phyloP scores from a whole-genome alignment of 2,888 invertebrate genomes.

The Stictocephala bisonia region DNA sequence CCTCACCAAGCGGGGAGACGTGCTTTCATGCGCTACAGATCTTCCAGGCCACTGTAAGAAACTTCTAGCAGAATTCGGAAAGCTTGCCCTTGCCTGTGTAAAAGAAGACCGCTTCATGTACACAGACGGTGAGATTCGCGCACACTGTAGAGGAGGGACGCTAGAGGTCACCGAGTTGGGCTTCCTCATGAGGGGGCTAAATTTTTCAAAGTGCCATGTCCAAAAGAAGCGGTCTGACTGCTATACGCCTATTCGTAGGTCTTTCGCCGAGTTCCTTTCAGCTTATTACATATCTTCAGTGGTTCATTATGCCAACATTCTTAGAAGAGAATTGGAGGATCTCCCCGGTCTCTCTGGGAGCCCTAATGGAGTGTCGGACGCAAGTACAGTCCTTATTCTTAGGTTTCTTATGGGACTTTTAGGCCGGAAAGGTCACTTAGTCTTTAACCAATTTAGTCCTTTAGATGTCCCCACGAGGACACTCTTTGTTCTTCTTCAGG shows the following conservation, averaged over 20 bases:
- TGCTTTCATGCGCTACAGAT: slow-evolving; percentile 62
- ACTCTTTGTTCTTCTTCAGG: slow-evolving; percentile 67
- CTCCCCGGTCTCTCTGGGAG: slow-evolving; percentile 64
- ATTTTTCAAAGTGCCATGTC: slow-evolving; percentile 63
- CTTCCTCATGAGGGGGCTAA: slow-evolving; percentile 65
- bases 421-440: slow-evolving; percentile 67
- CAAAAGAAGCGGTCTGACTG: slow-evolving; percentile 65
- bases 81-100: slow-evolving; percentile 67
- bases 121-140: slow-evolving; percentile 66
- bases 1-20: slow-evolving; percentile 60
- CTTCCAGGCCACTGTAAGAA: slow-evolving; percentile 65
- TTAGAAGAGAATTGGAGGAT: slow-evolving; percentile 68
- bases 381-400: slow-evolving; percentile 64
- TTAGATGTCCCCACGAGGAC: slow-evolving; percentile 68
- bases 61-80: slow-evolving; percentile 68
- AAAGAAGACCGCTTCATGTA: slow-evolving; percentile 67
- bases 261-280: slow-evolving; percentile 68
- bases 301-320: slow-evolving; percentile 67
- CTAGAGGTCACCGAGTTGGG: slow-evolving; percentile 63
- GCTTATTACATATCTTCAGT: slow-evolving; percentile 70
- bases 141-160: slow-evolving; percentile 53
- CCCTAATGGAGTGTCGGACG: slow-evolving; percentile 51
- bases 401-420: slow-evolving; percentile 68
- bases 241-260: slow-evolving; percentile 67
- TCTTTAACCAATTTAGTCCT: slow-evolving; percentile 67